A percentile compares a stretch with the other conserved stretches of the same genome.
These are phyloP conservation scores for Morpho achilles DNA, from an alignment of 2,888 invertebrate species.

Conservation along the genomic window DNA sequence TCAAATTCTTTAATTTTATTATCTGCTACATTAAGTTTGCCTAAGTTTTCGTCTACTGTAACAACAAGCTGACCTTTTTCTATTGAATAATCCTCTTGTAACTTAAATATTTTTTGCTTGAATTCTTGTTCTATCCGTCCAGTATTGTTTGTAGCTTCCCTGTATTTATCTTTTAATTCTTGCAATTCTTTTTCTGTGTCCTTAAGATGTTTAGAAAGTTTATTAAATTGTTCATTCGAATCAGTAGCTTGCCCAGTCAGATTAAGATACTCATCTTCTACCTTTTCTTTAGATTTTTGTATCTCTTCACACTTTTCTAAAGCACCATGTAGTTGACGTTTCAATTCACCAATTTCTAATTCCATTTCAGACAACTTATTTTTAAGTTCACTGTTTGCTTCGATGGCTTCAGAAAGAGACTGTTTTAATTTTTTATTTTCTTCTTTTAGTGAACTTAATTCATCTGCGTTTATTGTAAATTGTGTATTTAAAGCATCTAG, in stretches of 20 bases:
- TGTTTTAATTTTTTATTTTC: conserved; percentile 64
- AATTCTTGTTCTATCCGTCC: conserved; percentile 69
- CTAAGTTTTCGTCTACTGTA: conserved; percentile 54
- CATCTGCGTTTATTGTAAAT: conserved; percentile 62
- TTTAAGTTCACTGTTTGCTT: conserved; percentile 56
- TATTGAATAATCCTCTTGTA: conserved; percentile 60
- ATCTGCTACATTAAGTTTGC: conserved; percentile 56
- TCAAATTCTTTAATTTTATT: conserved; percentile 58
- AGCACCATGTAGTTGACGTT: conserved; percentile 74
- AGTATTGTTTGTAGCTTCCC: conserved; percentile 61
- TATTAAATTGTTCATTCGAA: conserved; percentile 78
- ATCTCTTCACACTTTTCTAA: conserved; percentile 79
- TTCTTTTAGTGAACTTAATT: conserved; percentile 61
- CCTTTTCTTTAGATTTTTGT: conserved; percentile 75
- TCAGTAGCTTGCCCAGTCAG: conserved; percentile 79
- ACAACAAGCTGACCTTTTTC: conserved; percentile 58
- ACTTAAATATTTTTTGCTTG: conserved; percentile 66
- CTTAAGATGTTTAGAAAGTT: conserved; percentile 76
- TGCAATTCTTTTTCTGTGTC: conserved; percentile 79
- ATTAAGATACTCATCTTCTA: conserved; percentile 79
- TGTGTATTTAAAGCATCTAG: conserved; percentile 68
- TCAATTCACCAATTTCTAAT: conserved; percentile 77
- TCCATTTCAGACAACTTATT: conserved; percentile 68
- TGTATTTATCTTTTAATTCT: conserved; percentile 66
- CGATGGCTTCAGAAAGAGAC: conserved; percentile 61